Conservation (phyloP, 2,113 vertebrate species). For the Equus quagga region DNA sequence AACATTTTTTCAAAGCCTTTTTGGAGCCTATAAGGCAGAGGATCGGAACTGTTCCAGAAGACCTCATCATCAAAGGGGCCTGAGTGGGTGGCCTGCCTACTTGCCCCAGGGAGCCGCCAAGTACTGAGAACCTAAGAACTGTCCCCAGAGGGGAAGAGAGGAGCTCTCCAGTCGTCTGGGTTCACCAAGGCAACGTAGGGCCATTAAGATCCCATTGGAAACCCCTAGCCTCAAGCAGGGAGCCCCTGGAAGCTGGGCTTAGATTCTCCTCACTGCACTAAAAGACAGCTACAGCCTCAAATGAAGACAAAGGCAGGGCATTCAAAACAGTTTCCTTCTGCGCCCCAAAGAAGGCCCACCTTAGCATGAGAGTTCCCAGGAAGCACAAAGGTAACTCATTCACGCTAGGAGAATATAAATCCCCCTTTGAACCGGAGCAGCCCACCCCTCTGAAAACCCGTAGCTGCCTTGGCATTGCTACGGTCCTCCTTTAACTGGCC, state of each 20-base stretch:
- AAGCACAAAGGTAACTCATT: neutral
- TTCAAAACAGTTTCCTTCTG: neutral
- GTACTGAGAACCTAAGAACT: neutral
- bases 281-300: neutral
- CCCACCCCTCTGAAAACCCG: neutral
- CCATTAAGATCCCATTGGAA: too few species aligned
- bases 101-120: neutral
- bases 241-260: neutral
- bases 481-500: neutral
- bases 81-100: neutral
- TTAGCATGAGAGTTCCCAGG: neutral
- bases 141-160: neutral
- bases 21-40: neutral
- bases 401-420: neutral
- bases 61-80: neutral
- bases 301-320: neutral
- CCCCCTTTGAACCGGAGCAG: neutral
- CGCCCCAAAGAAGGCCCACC: neutral
- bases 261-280: neutral
- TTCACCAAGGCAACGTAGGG: neutral
- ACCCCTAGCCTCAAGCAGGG: neutral
- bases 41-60: neutral
- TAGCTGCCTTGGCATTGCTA: fast-evolving
- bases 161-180: neutral
- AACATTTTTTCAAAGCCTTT: neutral